Percentiles rank a stretch among this genome's conserved stretches.
These are phyloP conservation scores for Hemicentrotus pulcherrimus DNA, from an alignment of 35 echinoderm and acorn worm species.

Conservation along the genomic window DNA sequence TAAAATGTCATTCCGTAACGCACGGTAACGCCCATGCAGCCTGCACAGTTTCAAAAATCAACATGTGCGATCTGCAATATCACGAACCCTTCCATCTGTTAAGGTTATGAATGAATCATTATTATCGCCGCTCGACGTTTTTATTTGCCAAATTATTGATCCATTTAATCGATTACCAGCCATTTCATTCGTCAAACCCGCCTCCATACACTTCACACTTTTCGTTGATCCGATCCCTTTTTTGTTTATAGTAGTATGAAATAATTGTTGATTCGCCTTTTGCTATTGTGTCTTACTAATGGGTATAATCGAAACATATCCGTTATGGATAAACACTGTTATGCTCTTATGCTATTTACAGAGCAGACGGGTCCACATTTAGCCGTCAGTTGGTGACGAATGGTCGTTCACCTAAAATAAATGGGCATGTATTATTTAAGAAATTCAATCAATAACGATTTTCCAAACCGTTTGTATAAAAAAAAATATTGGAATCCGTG, in stretches of 20 bases:
- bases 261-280: not conserved
- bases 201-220: not conserved
- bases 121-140: not conserved
- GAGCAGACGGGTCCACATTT: not conserved
- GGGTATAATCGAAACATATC: not conserved
- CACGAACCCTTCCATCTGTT: not conserved
- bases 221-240: not conserved
- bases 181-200: not conserved
- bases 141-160: slow-evolving; percentile 7
- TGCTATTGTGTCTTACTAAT: not conserved
- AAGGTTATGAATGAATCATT: not conserved
- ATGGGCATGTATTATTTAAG: not conserved
- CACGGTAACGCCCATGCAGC: too few species aligned
- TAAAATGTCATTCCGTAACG: too few species aligned
- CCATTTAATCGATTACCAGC: not conserved
- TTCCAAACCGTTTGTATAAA: too few species aligned
- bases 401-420: not conserved
- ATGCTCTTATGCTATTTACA: not conserved
- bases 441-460: not conserved
- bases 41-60: too few species aligned
- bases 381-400: not conserved
- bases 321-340: not conserved
- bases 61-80: not conserved
- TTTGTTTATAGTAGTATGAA: not conserved
- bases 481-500: too few species aligned